Conservation (phyloP, 2,113 vertebrate genomes). For the Helogale parvula region DNA sequence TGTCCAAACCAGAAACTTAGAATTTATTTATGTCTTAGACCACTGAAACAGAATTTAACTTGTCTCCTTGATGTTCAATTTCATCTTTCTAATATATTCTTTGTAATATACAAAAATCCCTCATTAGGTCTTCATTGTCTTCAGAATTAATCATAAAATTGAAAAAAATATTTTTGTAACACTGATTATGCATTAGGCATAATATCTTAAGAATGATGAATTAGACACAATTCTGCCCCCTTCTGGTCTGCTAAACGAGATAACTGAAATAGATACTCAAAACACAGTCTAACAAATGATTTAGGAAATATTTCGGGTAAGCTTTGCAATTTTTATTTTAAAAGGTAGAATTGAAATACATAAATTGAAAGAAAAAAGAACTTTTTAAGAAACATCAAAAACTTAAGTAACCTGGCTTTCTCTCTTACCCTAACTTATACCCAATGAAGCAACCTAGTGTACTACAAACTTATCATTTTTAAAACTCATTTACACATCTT, state of each 20-base stretch:
- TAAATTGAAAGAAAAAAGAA: background rate
- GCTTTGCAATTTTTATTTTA: background rate
- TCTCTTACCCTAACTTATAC: background rate
- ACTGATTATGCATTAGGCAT: background rate
- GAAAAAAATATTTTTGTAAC: background rate
- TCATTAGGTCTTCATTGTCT: background rate
- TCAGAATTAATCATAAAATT: background rate
- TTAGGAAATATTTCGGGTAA: background rate
- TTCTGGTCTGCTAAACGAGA: background rate
- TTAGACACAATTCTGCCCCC: background rate
- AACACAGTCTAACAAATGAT: background rate
- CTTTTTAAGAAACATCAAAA: background rate
- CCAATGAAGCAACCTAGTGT: background rate
- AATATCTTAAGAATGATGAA: background rate
- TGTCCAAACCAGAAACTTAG: background rate
- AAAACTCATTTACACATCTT: background rate
- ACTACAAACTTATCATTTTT: background rate
- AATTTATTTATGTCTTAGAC: background rate
- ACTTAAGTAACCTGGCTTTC: background rate
- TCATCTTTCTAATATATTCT: background rate
- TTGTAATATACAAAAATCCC: background rate
- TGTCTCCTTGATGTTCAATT: background rate
- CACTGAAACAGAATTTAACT: background rate
- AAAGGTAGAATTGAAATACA: background rate
- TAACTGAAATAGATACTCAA: background rate